These are phyloP conservation scores for Chlorodrepanis virens DNA, from an alignment of 2,113 vertebrate genomes.

Conservation along the genomic window DNA sequence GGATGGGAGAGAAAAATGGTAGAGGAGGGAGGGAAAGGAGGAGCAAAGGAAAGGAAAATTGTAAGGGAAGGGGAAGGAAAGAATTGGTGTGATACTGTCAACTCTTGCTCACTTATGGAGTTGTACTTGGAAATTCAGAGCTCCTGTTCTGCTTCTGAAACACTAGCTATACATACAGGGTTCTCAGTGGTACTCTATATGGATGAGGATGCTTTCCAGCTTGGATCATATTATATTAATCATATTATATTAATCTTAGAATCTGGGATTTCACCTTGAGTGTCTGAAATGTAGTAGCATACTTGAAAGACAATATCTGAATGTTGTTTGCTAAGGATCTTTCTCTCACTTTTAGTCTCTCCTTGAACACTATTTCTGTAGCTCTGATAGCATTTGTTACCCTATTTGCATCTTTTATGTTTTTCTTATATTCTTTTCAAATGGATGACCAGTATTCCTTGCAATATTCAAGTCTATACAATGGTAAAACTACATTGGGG, in stretches of 20 bases:
- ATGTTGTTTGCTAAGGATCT: not conserved
- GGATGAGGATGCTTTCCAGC: not conserved
- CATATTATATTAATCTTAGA: not conserved
- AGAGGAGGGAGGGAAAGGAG: rapidly evolving
- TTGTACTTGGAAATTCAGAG: not conserved
- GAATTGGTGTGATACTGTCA: not conserved
- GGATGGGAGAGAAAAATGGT: not conserved
- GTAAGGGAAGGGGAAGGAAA: not conserved
- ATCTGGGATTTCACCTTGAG: not conserved
- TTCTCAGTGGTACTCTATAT: not conserved
- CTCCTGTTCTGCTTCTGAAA: not conserved
- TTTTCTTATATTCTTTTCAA: not conserved
- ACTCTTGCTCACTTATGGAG: not conserved
- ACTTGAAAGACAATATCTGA: not conserved
- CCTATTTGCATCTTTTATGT: not conserved
- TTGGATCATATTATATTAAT: not conserved
- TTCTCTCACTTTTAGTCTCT: not conserved
- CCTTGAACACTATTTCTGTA: not conserved
- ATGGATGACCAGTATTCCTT: not conserved
- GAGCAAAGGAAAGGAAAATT: not conserved
- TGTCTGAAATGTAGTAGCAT: not conserved
- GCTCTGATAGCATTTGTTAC: not conserved
- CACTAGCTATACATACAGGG: rapidly evolving
- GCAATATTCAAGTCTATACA: not conserved
- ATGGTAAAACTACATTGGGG: not conserved